Percentiles rank a stretch among this genome's conserved stretches.
These are phyloP conservation scores for Ctenoplectra terminalis DNA, from an alignment of 1,140 invertebrate genomes.

Conservation along the genomic window DNA sequence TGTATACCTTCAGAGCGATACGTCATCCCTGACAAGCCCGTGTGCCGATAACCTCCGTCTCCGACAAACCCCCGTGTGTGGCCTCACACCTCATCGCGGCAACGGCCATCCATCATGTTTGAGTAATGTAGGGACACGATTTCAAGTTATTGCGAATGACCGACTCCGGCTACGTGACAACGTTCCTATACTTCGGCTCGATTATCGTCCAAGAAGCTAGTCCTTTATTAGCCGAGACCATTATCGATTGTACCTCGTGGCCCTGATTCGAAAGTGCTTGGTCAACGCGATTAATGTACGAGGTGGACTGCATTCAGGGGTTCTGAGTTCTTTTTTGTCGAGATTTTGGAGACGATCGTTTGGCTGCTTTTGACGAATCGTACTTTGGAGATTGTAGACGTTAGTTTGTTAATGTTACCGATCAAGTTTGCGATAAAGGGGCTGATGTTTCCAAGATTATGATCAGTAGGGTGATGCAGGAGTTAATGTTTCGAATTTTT, in stretches of 20 bases:
- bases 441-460: no score
- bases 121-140: constrained; percentile 78
- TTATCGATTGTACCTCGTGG: neutral
- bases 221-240: constrained; percentile 15
- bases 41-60: constrained; percentile 68
- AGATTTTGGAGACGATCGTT: no score
- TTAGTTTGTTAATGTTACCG: no score
- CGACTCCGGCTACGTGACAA: constrained; percentile 49
- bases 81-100: constrained; percentile 69
- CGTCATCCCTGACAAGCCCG: constrained; percentile 71
- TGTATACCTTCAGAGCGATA: constrained; percentile 66
- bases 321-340: no score
- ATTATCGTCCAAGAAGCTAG: constrained; percentile 54
- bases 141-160: constrained; percentile 75
- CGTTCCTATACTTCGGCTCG: constrained; percentile 18
- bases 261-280: neutral
- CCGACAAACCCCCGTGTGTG: constrained; percentile 62
- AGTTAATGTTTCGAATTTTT: no score
- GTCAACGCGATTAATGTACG: neutral
- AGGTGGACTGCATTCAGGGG: no score
- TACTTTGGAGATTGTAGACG: no score
- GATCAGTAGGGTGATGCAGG: no score
- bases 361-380: no score
- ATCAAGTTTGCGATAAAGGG: no score
- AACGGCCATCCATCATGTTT: constrained; percentile 77